Conservation (phyloP, 2,888 invertebrate species). For the Hypomecis atomaria region DNA sequence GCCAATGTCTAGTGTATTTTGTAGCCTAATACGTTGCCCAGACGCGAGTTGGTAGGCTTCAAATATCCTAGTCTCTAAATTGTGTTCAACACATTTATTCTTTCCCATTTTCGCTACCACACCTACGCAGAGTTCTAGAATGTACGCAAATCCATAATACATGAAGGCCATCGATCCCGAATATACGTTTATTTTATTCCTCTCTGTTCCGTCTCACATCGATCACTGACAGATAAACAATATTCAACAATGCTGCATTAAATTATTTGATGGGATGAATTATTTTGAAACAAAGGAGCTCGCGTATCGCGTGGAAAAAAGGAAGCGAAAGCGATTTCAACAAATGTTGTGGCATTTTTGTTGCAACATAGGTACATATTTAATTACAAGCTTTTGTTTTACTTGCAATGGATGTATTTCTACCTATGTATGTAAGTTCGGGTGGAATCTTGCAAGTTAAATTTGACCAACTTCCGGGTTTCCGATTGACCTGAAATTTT, state of each 20-base stretch:
- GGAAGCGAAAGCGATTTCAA: not conserved
- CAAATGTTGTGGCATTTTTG: too few species aligned
- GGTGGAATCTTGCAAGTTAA: too few species aligned
- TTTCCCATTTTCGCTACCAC: not conserved
- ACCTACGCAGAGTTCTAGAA: not conserved
- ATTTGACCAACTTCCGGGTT: too few species aligned
- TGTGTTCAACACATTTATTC: constrained; percentile 1
- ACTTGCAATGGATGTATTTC: too few species aligned
- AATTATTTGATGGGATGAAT: constrained; percentile 27
- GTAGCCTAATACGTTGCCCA: too few species aligned
- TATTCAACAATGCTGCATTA: constrained; percentile 23
- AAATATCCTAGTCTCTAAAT: not conserved
- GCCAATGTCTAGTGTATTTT: too few species aligned
- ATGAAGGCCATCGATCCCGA: constrained; percentile 22
- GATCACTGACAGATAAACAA: constrained; percentile 32
- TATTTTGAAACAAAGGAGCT: constrained; percentile 24
- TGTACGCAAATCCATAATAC: constrained; percentile 25
- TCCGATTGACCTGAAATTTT: too few species aligned
- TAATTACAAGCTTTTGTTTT: too few species aligned
- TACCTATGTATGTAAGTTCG: too few species aligned
- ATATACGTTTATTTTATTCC: constrained; percentile 14
- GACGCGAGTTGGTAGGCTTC: too few species aligned
- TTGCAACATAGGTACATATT: too few species aligned
- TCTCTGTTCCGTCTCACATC: constrained; percentile 25
- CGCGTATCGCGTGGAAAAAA: constrained; percentile 10